Base-by-base conservation (phyloP, 2,888 invertebrate genomes). In the Amiota communis region DNA sequence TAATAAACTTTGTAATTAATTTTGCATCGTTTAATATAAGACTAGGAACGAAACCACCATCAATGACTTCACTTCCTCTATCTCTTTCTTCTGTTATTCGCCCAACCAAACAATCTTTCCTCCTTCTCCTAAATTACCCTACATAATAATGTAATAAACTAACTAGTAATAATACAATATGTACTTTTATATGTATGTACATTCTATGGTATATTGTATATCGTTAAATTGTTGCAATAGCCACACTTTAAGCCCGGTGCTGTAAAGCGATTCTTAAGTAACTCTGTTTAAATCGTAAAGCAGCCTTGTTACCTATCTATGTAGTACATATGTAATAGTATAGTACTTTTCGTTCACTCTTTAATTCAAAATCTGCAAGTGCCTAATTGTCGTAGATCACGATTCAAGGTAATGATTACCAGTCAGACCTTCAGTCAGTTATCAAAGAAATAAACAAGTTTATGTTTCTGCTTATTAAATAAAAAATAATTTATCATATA, bases 1-100 rank as follows among this genome's bases (percentile, higher is more conserved):
- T 83, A 86, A 84, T 83, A 84, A 83, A 83, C 72, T 86, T 86
- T 81, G 83, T 86, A 83, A 83, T 83, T 83, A 83, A 83, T 83
- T 83, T 83, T 80, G 80, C 86, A 86, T 83, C 85, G 81, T 83
- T 86, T 77, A 84, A 78, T 77, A 78, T 56, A 6, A 57, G 36
- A 36, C 36, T 2, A 36, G 6, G 36, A 36, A 36, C 6, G 36
- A 36, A 36, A 47, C 70, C 61, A 71, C 47, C 70, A 56, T 23
- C 2, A 23, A 23, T 3, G 23, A 23, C 3, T 1, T 2, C 68
- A 23, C 15, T 1, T 1, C 49, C 48, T 10, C 11, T 13, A 12
- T 10, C 56, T 53, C 13, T 53, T 10, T 51, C 56, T 17, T 4
- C n/a, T 36, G 10, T 11, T 48, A 57, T 20, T 20, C 36, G 1